Evolutionary conservation across 2,113 vertebrate species (phyloP).

Genomic region (Sylvietta virens): DNA sequence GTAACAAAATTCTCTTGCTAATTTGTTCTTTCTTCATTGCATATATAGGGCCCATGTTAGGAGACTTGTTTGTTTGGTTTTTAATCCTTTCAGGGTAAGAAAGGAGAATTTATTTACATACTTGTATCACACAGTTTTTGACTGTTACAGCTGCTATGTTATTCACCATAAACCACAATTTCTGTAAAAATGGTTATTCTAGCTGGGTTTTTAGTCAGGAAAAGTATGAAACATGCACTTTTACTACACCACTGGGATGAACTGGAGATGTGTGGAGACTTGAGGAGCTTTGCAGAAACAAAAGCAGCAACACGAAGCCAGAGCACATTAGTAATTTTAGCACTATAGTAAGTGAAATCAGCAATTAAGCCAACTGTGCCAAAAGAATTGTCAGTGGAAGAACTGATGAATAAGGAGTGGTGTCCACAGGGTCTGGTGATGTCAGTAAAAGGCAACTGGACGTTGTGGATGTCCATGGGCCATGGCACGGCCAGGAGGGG

Average conservation of each 20-base stretch:
- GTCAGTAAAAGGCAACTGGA: rapidly evolving
- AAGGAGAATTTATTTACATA: neutral
- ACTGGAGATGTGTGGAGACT: rapidly evolving
- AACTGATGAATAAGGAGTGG: neutral
- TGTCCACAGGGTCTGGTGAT: rapidly evolving
- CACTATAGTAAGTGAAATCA: neutral
- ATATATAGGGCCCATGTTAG: neutral
- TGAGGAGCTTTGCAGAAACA: neutral
- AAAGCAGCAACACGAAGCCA: neutral
- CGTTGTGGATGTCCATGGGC: rapidly evolving
- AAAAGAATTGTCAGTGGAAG: neutral
- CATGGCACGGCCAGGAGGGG: neutral
- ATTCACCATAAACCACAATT: neutral
- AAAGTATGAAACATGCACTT: neutral
- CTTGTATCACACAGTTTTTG: neutral
- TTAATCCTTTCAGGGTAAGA: neutral
- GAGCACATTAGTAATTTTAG: neutral
- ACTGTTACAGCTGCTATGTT: neutral
- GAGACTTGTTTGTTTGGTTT: neutral
- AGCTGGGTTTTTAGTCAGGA: neutral
- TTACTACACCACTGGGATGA: too few relatives aligned
- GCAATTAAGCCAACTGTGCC: neutral
- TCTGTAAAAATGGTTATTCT: neutral
- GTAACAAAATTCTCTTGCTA: neutral
- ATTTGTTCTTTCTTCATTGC: neutral